Percentiles rank a stretch among this genome's conserved stretches.
phyloP scores from a whole-genome alignment of 2,113 vertebrate species.

The Machaerirhynchus nigripectus region DNA sequence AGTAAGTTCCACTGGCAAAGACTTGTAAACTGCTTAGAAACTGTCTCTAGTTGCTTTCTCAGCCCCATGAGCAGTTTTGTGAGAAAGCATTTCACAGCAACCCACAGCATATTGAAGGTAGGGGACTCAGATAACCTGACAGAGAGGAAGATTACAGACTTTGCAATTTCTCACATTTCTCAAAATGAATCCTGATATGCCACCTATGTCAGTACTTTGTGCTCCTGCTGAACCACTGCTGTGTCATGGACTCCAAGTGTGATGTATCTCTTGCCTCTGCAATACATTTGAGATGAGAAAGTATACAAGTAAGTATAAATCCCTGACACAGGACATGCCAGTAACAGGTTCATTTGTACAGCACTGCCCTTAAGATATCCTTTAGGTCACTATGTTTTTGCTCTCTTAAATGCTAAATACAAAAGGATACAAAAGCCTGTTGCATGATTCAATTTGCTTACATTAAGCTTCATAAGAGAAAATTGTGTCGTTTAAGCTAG shows the following conservation, averaged over 20 bases:
- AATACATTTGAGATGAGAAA: neutral
- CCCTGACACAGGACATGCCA: neutral
- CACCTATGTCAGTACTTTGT: neutral
- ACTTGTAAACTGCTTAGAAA: neutral
- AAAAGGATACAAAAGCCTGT: neutral
- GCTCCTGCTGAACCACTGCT: neutral
- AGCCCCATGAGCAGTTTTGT: neutral
- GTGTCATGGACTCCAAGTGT: neutral
- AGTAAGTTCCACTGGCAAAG: neutral
- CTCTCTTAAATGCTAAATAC: neutral
- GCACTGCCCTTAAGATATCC: neutral
- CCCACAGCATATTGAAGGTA: neutral
- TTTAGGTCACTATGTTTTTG: neutral
- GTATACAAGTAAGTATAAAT: neutral
- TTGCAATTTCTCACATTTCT: slow-evolving; percentile 14
- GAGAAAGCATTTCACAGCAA: neutral
- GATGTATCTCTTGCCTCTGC: neutral
- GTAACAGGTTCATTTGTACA: neutral
- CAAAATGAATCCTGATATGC: neutral
- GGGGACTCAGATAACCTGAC: neutral
- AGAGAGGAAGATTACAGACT: neutral
- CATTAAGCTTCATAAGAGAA: neutral
- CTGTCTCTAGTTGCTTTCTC: neutral
- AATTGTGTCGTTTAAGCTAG: neutral
- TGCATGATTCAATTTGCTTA: neutral